Evolutionary conservation across 2,888 invertebrate species (phyloP).

Genomic region (Amiota minor): DNA sequence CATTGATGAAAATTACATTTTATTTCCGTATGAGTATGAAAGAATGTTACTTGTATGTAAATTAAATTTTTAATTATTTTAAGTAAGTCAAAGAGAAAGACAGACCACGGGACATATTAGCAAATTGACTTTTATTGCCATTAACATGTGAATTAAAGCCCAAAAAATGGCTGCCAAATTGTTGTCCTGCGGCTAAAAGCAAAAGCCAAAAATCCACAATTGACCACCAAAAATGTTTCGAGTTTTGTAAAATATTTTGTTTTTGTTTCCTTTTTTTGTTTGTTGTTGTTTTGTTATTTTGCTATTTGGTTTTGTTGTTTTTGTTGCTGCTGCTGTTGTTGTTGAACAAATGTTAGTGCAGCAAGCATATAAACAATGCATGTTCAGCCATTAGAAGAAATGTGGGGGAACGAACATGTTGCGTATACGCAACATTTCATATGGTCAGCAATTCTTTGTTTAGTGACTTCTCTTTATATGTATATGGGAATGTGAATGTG

Average conservation of each 20-base stretch:
- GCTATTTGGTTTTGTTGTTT: background rate
- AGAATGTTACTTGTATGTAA: background rate
- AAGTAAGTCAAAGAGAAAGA: background rate
- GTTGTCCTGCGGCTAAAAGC: constrained; percentile 9
- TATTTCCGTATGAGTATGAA: no score
- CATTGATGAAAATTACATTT: no score
- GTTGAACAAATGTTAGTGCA: no score
- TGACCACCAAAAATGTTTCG: constrained; percentile 9
- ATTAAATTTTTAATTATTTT: constrained; percentile 25
- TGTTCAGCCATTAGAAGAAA: no score
- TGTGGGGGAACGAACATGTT: background rate
- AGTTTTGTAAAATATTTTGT: constrained; percentile 4
- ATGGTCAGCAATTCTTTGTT: background rate
- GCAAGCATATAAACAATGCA: no score
- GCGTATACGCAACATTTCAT: constrained; percentile 1
- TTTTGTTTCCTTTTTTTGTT: background rate
- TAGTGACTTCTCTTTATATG: background rate
- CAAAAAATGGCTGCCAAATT: background rate
- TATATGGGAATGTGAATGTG: no score
- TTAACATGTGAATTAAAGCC: background rate
- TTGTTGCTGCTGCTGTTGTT: no score
- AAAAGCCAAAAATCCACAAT: constrained; percentile 14
- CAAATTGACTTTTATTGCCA: background rate
- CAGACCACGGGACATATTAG: no score
- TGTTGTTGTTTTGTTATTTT: background rate